Conservation (phyloP, 1,140 invertebrate species). For the Arion vulgaris region DNA sequence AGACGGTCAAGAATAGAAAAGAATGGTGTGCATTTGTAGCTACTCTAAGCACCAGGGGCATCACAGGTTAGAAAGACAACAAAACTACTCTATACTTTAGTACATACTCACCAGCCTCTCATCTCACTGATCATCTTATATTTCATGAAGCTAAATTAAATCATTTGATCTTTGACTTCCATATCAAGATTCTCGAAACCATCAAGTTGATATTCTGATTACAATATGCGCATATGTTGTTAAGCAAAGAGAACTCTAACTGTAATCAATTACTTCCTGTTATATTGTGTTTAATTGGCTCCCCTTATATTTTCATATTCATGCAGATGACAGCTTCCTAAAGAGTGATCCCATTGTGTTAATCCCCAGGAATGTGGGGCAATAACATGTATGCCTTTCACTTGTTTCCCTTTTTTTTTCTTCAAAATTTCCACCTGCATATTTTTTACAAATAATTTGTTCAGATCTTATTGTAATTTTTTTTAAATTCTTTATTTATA, state of each 20-base stretch:
- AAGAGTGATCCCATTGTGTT: neutral
- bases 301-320: constrained; percentile 29
- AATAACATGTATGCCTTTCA: constrained; percentile 32
- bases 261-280: neutral
- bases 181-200: too few relatives aligned
- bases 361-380: neutral
- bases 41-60: too few relatives aligned
- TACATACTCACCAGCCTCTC: too few relatives aligned
- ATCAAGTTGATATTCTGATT: too few relatives aligned
- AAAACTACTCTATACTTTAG: too few relatives aligned
- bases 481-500: neutral
- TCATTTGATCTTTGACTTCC: too few relatives aligned
- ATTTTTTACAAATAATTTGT: neutral
- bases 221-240: too few relatives aligned
- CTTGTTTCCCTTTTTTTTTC: constrained; percentile 36
- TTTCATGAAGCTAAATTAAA: too few relatives aligned
- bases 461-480: constrained; percentile 16
- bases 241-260: neutral
- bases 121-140: too few relatives aligned
- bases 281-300: constrained; percentile 16
- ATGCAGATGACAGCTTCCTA: constrained; percentile 13
- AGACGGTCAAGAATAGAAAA: too few relatives aligned
- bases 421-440: constrained; percentile 31
- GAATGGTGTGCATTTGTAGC: too few relatives aligned
- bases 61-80: too few relatives aligned